A percentile compares a stretch with the other conserved stretches of the same genome.
These are phyloP conservation scores for Gymnobelideus leadbeateri DNA, from an alignment of 2,113 vertebrate genomes.

Conservation along the genomic window DNA sequence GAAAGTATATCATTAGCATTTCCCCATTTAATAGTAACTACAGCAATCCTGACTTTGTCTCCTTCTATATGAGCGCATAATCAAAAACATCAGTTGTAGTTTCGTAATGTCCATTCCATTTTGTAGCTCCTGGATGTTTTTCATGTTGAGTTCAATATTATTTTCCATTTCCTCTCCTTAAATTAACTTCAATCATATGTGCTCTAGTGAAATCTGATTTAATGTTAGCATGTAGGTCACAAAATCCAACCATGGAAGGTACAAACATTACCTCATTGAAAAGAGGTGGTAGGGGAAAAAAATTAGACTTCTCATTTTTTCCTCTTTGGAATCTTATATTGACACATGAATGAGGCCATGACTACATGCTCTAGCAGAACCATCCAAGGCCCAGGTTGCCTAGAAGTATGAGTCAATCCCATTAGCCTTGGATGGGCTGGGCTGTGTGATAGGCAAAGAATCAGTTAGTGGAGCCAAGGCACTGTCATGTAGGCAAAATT, in stretches of 20 bases:
- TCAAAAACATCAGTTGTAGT: background rate
- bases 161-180: conserved; percentile 37
- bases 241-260: conserved; percentile 30
- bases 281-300: background rate
- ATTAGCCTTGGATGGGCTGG: background rate
- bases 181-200: conserved; percentile 23
- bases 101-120: background rate
- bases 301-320: conserved; percentile 41
- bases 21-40: background rate
- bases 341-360: background rate
- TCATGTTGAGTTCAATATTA: conserved; percentile 14
- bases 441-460: background rate
- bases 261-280: conserved; percentile 44
- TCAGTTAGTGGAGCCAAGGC: background rate
- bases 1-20: conserved; percentile 30
- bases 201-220: conserved; percentile 44
- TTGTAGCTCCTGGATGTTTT: conserved; percentile 33
- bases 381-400: background rate
- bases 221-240: conserved; percentile 12
- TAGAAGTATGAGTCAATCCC: background rate
- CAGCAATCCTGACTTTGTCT: conserved; percentile 5
- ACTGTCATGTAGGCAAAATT: background rate
- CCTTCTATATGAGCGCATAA: background rate
- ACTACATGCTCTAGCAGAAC: background rate
- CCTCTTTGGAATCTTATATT: conserved; percentile 10